These are phyloP conservation scores for Zoanthus solanderi DNA, from an alignment of 92 coral and sea anemone genomes.

Conservation along the genomic window DNA sequence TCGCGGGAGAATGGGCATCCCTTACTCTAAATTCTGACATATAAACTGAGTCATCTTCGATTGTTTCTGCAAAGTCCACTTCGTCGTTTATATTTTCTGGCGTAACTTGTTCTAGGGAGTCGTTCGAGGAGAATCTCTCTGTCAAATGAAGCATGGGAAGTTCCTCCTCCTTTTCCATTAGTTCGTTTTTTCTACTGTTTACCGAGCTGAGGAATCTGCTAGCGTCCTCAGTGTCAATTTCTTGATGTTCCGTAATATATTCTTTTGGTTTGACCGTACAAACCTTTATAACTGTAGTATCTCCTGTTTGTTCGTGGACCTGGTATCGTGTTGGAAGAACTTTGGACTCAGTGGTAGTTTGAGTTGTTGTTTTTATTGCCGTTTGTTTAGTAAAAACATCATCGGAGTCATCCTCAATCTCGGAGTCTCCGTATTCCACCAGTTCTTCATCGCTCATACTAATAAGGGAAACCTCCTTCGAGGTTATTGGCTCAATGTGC, in stretches of 20 bases:
- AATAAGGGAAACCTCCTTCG: slow-evolving; percentile 28
- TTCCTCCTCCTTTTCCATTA: neutral
- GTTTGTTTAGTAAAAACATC: slow-evolving; percentile 15
- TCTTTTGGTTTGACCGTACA: neutral
- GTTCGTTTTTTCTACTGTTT: neutral
- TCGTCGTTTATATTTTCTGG: slow-evolving; percentile 42
- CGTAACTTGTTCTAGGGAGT: slow-evolving; percentile 25
- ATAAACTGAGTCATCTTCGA: slow-evolving; percentile 36
- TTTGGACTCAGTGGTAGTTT: slow-evolving; percentile 10
- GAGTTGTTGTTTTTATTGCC: neutral
- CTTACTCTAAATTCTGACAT: slow-evolving; percentile 36
- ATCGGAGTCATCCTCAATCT: slow-evolving; percentile 12
- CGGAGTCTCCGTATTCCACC: slow-evolving; percentile 42
- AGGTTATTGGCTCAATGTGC: slow-evolving; percentile 5
- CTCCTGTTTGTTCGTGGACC: slow-evolving; percentile 1
- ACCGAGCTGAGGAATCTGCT: neutral
- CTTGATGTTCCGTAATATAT: neutral
- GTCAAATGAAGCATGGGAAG: neutral
- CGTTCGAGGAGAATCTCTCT: slow-evolving; percentile 12
- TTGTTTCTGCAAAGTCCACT: slow-evolving; percentile 38
- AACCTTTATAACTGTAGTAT: neutral
- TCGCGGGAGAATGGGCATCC: slow-evolving; percentile 42
- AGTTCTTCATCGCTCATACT: slow-evolving; percentile 45
- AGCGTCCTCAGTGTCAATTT: slow-evolving; percentile 1
- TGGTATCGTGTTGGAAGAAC: slow-evolving; percentile 10